Percentiles rank a stretch among this genome's conserved stretches.
These are phyloP conservation scores for Vollenhovia emeryi DNA, from an alignment of 1,140 invertebrate species.

Conservation along the genomic window DNA sequence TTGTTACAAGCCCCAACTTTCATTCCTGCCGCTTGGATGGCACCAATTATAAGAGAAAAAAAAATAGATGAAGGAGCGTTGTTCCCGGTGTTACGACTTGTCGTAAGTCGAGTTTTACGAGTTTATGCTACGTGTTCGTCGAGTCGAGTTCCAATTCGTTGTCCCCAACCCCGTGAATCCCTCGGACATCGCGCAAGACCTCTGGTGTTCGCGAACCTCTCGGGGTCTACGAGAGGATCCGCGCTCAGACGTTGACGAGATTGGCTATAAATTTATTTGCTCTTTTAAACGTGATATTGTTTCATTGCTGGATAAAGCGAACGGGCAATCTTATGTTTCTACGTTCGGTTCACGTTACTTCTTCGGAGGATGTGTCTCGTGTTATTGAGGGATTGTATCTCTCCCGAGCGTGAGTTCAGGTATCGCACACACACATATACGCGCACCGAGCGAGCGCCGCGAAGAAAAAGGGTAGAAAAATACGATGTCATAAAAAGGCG, in stretches of 20 bases:
- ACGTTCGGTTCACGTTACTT: slow-evolving; percentile 28
- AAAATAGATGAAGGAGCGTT: slow-evolving; percentile 66
- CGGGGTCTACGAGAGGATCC: slow-evolving; percentile 55
- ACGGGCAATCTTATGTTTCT: slow-evolving; percentile 63
- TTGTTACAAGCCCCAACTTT: slow-evolving; percentile 77
- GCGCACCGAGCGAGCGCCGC: background rate
- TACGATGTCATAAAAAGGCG: slow-evolving; percentile 49
- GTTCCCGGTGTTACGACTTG: slow-evolving; percentile 78
- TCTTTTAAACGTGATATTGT: slow-evolving; percentile 79
- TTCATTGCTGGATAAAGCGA: slow-evolving; percentile 79
- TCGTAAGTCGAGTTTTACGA: slow-evolving; percentile 82
- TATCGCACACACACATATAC: background rate
- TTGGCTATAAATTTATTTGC: slow-evolving; percentile 84
- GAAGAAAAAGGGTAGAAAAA: slow-evolving; percentile 20
- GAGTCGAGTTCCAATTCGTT: slow-evolving; percentile 75
- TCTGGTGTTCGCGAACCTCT: slow-evolving; percentile 23
- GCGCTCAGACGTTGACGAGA: slow-evolving; percentile 76
- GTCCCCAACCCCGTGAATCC: slow-evolving; percentile 23
- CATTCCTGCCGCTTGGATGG: slow-evolving; percentile 70
- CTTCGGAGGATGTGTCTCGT: background rate
- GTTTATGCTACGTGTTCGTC: slow-evolving; percentile 82
- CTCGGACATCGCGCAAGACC: slow-evolving; percentile 33
- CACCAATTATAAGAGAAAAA: slow-evolving; percentile 76
- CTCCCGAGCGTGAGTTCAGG: background rate
- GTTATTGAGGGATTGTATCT: slow-evolving; percentile 4